Conservation (phyloP, 2,113 vertebrate genomes). For the Gallinago undulata region DNA sequence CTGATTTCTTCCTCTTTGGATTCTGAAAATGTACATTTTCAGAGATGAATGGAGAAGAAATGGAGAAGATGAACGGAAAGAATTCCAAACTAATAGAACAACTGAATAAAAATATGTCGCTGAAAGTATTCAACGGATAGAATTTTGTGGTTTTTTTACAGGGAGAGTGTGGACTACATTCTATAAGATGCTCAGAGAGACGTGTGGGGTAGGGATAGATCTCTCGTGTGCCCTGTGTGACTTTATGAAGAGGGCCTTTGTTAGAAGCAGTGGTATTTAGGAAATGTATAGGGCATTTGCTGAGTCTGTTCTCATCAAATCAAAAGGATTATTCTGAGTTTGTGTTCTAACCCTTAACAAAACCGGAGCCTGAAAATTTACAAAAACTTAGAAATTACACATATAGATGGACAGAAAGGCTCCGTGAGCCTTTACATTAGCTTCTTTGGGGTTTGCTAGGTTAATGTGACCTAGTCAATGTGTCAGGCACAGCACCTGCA, state of each 20-base stretch:
- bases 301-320: too few relatives aligned
- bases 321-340: fast-evolving
- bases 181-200: not conserved
- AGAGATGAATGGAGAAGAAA: not conserved
- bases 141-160: not conserved
- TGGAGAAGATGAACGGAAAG: not conserved
- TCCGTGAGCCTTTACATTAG: not conserved
- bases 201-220: not conserved
- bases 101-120: not conserved
- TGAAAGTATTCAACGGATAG: not conserved
- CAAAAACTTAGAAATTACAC: not conserved
- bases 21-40: not conserved
- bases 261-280: not conserved
- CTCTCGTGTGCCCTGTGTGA: not conserved
- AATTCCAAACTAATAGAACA: fast-evolving
- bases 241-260: not conserved
- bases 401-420: not conserved
- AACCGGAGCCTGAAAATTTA: not conserved
- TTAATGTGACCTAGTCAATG: not conserved
- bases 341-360: not conserved
- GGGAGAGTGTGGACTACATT: fast-evolving
- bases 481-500: not conserved
- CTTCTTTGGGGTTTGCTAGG: not conserved
- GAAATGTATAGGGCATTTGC: fast-evolving
- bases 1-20: not conserved